These are phyloP conservation scores for Coendou prehensilis DNA, from an alignment of 2,797 vertebrate species.

Conservation along the genomic window DNA sequence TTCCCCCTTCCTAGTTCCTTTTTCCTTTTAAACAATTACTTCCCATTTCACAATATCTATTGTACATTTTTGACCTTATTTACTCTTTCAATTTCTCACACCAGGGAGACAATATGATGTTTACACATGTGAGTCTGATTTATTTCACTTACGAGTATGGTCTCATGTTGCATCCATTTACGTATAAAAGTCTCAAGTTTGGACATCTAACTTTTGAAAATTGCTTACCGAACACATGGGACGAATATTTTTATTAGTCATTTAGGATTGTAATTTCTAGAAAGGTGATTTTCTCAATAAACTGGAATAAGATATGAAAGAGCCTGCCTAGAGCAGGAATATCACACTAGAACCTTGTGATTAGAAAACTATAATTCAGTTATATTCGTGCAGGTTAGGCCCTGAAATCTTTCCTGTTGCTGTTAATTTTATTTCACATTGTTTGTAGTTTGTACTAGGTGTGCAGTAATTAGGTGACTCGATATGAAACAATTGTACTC, in stretches of 20 bases:
- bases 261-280: not conserved
- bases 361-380: not conserved
- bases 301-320: not conserved
- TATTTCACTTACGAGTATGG: too few relatives aligned
- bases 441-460: not conserved
- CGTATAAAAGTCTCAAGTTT: too few relatives aligned
- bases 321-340: not conserved
- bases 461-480: not conserved
- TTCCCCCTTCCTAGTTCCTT: too few relatives aligned
- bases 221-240: not conserved
- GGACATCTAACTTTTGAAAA: not conserved
- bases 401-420: not conserved
- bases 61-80: too few relatives aligned
- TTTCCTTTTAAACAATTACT: too few relatives aligned
- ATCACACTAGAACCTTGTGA: not conserved
- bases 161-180: too few relatives aligned
- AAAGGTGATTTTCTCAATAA: not conserved
- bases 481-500: not conserved
- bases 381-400: not conserved
- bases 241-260: not conserved
- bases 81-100: too few relatives aligned
- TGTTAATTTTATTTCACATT: not conserved
- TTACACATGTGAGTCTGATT: too few relatives aligned
- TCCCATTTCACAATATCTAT: too few relatives aligned
- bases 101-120: too few relatives aligned